Percentiles rank a stretch among this genome's conserved stretches.
Evolutionary conservation across 2,113 vertebrate genomes (phyloP).

Genomic region (Hyperopisus bebe): DNA sequence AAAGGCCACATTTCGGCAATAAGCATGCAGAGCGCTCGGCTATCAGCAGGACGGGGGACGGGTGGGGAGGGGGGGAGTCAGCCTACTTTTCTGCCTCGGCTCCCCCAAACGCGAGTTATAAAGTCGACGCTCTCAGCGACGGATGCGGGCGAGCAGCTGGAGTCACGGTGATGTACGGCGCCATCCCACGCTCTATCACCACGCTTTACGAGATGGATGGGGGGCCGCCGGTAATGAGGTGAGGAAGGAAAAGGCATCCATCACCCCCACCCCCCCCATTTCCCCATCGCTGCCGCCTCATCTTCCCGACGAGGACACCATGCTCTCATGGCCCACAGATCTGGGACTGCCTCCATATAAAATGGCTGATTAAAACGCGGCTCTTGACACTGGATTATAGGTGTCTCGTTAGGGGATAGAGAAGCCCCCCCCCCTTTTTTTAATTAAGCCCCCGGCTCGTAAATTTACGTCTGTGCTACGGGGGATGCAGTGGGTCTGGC

Average conservation of each 20-base stretch:
- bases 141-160: slow-evolving; percentile 65
- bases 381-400: slow-evolving; percentile 72
- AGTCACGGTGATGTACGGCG: slow-evolving; percentile 76
- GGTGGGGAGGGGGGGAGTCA: slow-evolving; percentile 36
- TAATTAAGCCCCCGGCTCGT: slow-evolving; percentile 68
- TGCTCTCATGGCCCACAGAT: slow-evolving; percentile 68
- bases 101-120: slow-evolving; percentile 66
- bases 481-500: slow-evolving; percentile 42
- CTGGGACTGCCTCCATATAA: slow-evolving; percentile 70
- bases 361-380: slow-evolving; percentile 72
- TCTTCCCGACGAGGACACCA: slow-evolving; percentile 70
- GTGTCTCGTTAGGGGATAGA: slow-evolving; percentile 62
- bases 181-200: slow-evolving; percentile 71
- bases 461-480: slow-evolving; percentile 64
- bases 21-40: slow-evolving; percentile 30
- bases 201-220: slow-evolving; percentile 83
- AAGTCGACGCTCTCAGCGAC: slow-evolving; percentile 69
- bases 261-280: slow-evolving; percentile 48
- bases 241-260: slow-evolving; percentile 80
- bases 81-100: slow-evolving; percentile 56
- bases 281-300: slow-evolving; percentile 42
- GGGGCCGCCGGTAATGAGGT: slow-evolving; percentile 79
- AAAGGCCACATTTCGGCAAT: slow-evolving; percentile 44
- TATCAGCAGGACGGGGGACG: slow-evolving; percentile 27
- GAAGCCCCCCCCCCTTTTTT: slow-evolving; percentile 59